Base-by-base conservation (phyloP, 1,140 invertebrate genomes). In the Aricia agestis region DNA sequence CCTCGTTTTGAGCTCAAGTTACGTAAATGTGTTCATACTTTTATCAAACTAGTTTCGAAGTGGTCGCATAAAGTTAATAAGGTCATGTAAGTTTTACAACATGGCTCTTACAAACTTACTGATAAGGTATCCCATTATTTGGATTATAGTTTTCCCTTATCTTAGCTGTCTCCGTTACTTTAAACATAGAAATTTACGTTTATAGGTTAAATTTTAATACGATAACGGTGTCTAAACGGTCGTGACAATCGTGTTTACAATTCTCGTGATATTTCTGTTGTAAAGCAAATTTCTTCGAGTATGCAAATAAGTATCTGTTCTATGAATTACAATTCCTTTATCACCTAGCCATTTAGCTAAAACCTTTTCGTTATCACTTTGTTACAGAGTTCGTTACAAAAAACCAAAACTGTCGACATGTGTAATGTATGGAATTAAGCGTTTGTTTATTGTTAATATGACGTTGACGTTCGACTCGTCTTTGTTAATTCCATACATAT, bases 61-160 rank as follows among this genome's bases (percentile, higher is more conserved):
- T 78, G 83, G 83, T 78, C 78, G 79, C 77, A 87, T 87, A 87
- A 88, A 86, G 86, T 85, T 86, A 89, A 87, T 86, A 87, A 87
- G 83, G 82, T 82, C 83, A 77, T 78, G 78, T 52, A 52, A 52
- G 45, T 52, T 52, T 52, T 52, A 52, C 45, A 1, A 52, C 45
- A 52, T 6, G 41, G 41, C 79, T 74, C 70, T 73, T 69, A 73
- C 77, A 85, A 83, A 84, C 80, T 79, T 82, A 80, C 73, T 77
- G 72, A 79, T 76, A 74, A 11, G 13, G 0, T 78, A 61, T 79
- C 79, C 78, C 78, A 77, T 79, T 74, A 57, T 70, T 73, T 58
- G 76, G 79, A 82, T 80, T 52, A 42, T 42, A 52, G 13, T 52
- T 52, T 52, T 52, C 9, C 4, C 45, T 52, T 52, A 52, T 52